phyloP scores from a whole-genome alignment of 1,140 invertebrate genomes.

The Asbolus verrucosus region DNA sequence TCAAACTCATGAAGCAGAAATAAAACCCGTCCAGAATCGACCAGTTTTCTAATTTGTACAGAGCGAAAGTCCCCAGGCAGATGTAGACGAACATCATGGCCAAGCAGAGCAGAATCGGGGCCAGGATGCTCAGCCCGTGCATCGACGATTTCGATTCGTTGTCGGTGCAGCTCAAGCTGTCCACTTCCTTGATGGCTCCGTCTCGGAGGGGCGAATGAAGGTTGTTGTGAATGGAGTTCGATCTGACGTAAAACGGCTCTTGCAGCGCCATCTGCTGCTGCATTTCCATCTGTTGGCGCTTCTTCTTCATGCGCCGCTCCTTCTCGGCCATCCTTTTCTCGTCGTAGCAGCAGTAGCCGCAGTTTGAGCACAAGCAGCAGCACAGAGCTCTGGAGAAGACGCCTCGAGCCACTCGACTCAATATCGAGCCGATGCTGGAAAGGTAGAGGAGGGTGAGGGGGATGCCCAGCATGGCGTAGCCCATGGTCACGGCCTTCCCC shows the following conservation, averaged over 20 bases:
- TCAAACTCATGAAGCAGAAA: slow-evolving; percentile 94
- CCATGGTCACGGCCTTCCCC: slow-evolving; percentile 88
- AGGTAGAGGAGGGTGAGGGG: slow-evolving; percentile 91
- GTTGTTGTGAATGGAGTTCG: slow-evolving; percentile 72
- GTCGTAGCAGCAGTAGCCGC: slow-evolving; percentile 87
- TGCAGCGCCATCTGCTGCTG: slow-evolving; percentile 76
- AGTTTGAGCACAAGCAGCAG: slow-evolving; percentile 86
- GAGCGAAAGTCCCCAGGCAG: slow-evolving; percentile 86
- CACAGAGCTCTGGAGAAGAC: slow-evolving; percentile 86
- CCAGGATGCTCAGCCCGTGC: slow-evolving; percentile 79
- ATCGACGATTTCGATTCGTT: slow-evolving; percentile 80
- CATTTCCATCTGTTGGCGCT: slow-evolving; percentile 80
- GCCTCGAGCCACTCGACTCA: slow-evolving; percentile 87
- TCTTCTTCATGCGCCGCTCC: slow-evolving; percentile 80
- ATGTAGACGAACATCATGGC: slow-evolving; percentile 87
- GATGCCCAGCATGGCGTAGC: slow-evolving; percentile 91
- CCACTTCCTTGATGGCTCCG: slow-evolving; percentile 68
- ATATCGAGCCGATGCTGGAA: slow-evolving; percentile 83
- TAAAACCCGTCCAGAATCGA: slow-evolving; percentile 91
- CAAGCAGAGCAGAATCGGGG: slow-evolving; percentile 81
- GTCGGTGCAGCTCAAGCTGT: slow-evolving; percentile 78
- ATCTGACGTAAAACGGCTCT: slow-evolving; percentile 84
- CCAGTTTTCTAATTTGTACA: slow-evolving; percentile 90
- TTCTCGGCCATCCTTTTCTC: slow-evolving; percentile 84
- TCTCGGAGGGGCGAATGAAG: slow-evolving; percentile 72